Conservation (phyloP, 2,888 invertebrate species). For the Morpho achilles region DNA sequence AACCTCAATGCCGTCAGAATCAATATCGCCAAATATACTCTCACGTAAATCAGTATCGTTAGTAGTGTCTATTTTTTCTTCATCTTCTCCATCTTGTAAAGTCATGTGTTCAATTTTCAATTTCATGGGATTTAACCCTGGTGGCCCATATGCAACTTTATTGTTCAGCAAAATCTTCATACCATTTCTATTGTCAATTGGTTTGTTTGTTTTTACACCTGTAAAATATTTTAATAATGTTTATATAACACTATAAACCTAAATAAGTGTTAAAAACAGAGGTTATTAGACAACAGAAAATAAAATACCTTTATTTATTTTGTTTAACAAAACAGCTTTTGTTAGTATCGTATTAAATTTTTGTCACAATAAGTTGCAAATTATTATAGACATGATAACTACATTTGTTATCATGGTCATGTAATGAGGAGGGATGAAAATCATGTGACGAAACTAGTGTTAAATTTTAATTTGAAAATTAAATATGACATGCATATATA, state of each 20-base stretch:
- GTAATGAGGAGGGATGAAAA: too few relatives aligned
- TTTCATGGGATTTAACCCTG: constrained; percentile 8
- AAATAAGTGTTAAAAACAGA: not conserved
- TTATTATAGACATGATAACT: too few relatives aligned
- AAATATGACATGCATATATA: too few relatives aligned
- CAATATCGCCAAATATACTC: constrained; percentile 1
- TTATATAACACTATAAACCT: not conserved
- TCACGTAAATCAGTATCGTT: not conserved
- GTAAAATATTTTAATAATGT: not conserved
- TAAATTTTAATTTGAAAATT: too few relatives aligned
- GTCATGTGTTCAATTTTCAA: constrained; percentile 9
- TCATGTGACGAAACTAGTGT: too few relatives aligned
- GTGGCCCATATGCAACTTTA: constrained; percentile 18
- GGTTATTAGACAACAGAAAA: not conserved
- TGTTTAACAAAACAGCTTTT: too few relatives aligned
- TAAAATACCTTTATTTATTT: too few relatives aligned
- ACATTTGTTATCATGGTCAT: too few relatives aligned
- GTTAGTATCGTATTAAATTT: too few relatives aligned
- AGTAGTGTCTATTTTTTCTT: not conserved
- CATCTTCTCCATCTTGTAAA: not conserved
- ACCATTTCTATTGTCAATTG: not conserved
- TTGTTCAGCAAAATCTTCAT: not conserved
- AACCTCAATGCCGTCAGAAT: constrained; percentile 12
- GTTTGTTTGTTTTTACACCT: not conserved
- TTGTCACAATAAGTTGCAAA: too few relatives aligned